phyloP scores from a whole-genome alignment of 1,140 invertebrate species.

The Conus ventricosus region DNA sequence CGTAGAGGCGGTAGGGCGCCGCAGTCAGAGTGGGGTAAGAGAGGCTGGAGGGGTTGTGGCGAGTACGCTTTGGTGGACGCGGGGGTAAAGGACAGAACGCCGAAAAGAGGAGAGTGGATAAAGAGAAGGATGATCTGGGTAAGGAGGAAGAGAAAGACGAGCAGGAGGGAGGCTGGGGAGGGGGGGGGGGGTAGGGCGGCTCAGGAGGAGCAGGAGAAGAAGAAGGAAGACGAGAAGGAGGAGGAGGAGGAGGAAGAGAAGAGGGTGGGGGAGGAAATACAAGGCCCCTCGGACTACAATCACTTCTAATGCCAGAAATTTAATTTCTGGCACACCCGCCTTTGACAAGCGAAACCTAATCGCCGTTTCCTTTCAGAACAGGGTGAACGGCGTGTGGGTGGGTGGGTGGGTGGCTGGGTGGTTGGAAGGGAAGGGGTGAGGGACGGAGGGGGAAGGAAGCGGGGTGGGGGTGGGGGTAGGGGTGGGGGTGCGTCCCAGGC shows the following conservation, averaged over 20 bases:
- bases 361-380: slow-evolving; percentile 21
- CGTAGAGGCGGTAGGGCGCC: too few species aligned
- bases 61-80: too few species aligned
- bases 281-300: slow-evolving; percentile 27
- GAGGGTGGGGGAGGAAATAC: neutral
- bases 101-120: too few species aligned
- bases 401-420: neutral
- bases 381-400: neutral
- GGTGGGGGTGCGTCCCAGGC: neutral
- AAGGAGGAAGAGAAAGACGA: too few species aligned
- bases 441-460: neutral
- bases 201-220: too few species aligned
- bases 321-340: slow-evolving; percentile 42
- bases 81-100: too few species aligned
- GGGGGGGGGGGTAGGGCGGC: too few species aligned
- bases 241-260: slow-evolving; percentile 6
- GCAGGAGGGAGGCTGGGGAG: too few species aligned
- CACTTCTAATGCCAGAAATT: slow-evolving; percentile 44
- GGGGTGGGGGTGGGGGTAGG: neutral
- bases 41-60: too few species aligned
- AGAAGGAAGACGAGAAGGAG: too few species aligned
- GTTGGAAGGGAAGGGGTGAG: neutral
- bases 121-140: too few species aligned
- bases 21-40: too few species aligned
- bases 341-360: slow-evolving; percentile 46